phyloP scores from a whole-genome alignment of 2,797 vertebrate genomes.

The Siniperca scherzeri region DNA sequence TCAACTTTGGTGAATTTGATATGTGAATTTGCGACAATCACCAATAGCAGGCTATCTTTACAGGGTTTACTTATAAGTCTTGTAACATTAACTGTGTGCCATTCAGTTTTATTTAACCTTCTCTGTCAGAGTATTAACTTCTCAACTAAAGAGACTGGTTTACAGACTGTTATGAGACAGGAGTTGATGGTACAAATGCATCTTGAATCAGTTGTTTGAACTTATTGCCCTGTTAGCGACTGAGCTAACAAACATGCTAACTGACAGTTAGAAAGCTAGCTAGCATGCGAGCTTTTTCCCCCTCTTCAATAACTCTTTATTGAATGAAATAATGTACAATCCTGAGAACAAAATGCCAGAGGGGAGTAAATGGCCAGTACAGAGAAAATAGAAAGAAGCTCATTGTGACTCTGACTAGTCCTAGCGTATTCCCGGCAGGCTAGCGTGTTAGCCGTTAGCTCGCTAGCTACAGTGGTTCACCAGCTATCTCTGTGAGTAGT shows the following conservation, averaged over 20 bases:
- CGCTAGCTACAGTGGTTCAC: background rate
- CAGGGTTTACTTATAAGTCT: background rate
- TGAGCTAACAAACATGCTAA: background rate
- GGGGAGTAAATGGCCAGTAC: background rate
- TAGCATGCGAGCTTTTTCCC: too few species aligned
- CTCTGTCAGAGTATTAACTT: too few species aligned
- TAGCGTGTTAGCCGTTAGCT: background rate
- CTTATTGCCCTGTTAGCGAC: background rate
- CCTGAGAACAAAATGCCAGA: background rate
- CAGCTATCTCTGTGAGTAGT: background rate
- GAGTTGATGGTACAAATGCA: background rate
- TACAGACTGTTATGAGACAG: background rate
- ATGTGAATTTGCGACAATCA: background rate
- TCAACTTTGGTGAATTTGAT: background rate
- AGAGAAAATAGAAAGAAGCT: background rate
- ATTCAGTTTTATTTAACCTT: background rate
- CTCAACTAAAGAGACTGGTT: background rate
- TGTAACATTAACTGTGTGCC: background rate
- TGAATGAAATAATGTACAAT: background rate
- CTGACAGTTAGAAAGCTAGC: background rate
- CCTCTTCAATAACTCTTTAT: background rate
- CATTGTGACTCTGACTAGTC: background rate
- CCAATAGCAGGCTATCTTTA: too few species aligned
- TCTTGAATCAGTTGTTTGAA: background rate
- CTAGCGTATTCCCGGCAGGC: background rate